These are phyloP conservation scores for Halocaridina rubra DNA, from an alignment of 2,888 invertebrate species.

Conservation along the genomic window DNA sequence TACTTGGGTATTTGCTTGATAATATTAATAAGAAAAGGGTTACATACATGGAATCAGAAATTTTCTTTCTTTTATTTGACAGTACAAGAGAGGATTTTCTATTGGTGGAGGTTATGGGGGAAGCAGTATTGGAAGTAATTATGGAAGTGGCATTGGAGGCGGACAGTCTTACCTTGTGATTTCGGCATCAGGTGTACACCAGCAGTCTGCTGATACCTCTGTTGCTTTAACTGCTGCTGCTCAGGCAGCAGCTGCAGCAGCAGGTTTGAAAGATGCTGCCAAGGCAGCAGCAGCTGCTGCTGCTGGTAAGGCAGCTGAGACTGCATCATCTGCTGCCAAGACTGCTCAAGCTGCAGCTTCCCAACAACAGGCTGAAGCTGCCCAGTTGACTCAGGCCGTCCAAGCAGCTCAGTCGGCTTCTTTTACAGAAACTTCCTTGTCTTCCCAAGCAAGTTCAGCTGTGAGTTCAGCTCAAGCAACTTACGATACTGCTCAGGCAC, in stretches of 20 bases:
- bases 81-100: background rate
- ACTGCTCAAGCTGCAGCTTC: constrained; percentile 50
- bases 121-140: constrained; percentile 11
- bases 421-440: constrained; percentile 38
- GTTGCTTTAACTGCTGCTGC: constrained; percentile 50
- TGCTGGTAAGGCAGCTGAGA: constrained; percentile 41
- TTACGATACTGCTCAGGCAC: constrained; percentile 18
- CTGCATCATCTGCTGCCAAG: constrained; percentile 41
- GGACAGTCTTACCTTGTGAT: background rate
- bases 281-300: constrained; percentile 45
- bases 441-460: constrained; percentile 41
- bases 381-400: constrained; percentile 49
- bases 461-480: constrained; percentile 38
- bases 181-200: constrained; percentile 15
- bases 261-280: constrained; percentile 35
- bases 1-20: no score
- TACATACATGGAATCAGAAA: no score
- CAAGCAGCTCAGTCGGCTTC: constrained; percentile 54
- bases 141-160: constrained; percentile 14
- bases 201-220: constrained; percentile 12
- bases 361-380: constrained; percentile 44
- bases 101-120: constrained; percentile 6
- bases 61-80: no score
- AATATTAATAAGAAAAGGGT: no score
- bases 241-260: constrained; percentile 47